Conservation (phyloP, 2,888 invertebrate genomes). For the Thumatha senex region DNA sequence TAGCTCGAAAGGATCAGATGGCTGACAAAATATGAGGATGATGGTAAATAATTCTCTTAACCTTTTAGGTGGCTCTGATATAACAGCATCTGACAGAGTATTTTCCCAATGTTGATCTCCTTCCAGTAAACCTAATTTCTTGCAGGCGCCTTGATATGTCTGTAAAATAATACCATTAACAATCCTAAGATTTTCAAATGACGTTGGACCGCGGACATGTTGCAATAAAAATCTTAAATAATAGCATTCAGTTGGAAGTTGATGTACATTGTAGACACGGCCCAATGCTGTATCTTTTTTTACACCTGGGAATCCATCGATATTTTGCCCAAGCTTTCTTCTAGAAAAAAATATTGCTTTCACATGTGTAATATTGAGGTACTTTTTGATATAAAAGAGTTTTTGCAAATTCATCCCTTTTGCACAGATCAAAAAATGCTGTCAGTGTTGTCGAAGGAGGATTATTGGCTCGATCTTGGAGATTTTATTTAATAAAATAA, state of each 20-base stretch:
- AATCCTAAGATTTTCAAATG: constrained; percentile 22
- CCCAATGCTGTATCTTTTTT: too few relatives aligned
- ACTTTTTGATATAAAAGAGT: constrained; percentile 24
- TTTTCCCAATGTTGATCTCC: constrained; percentile 16
- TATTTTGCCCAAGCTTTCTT: constrained; percentile 20
- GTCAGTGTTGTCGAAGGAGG: constrained; percentile 32
- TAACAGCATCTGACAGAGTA: constrained; percentile 1
- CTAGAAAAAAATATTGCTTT: constrained; percentile 7
- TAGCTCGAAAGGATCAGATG: constrained; percentile 21
- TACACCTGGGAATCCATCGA: constrained; percentile 21
- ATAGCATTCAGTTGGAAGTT: constrained; percentile 12
- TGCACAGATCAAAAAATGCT: constrained; percentile 40
- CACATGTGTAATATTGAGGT: constrained; percentile 28
- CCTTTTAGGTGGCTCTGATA: constrained; percentile 5
- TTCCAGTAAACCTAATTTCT: constrained; percentile 18
- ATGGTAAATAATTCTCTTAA: constrained; percentile 22
- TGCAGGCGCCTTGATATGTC: constrained; percentile 22
- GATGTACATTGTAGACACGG: constrained; percentile 10
- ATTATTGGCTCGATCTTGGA: constrained; percentile 15
- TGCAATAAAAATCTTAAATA: constrained; percentile 12
- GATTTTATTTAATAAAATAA: constrained; percentile 21
- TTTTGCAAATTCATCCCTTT: constrained; percentile 38
- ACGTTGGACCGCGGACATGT: constrained; percentile 25
- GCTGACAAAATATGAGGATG: constrained; percentile 20
- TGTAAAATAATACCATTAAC: constrained; percentile 22